phyloP scores from a whole-genome alignment of 2,113 vertebrate genomes.

The Rutilus rutilus region DNA sequence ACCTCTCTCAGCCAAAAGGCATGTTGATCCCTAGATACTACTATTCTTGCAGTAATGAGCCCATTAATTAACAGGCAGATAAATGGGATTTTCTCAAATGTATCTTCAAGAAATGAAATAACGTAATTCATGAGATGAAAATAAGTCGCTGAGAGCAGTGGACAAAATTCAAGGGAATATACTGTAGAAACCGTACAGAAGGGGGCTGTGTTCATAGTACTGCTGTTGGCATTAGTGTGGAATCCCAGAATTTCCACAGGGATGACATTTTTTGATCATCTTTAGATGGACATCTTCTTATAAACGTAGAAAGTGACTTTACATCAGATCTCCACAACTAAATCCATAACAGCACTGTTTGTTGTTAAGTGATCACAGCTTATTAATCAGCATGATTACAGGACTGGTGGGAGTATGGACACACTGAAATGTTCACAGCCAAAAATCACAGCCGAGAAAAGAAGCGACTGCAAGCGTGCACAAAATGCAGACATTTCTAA shows the following conservation, averaged over 20 bases:
- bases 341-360: conserved; percentile 26
- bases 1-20: conserved; percentile 42
- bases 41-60: conserved; percentile 38
- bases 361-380: conserved; percentile 31
- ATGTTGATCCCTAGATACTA: conserved; percentile 31
- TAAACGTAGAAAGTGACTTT: background rate
- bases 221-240: background rate
- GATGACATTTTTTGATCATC: background rate
- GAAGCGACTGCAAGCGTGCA: background rate
- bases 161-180: background rate
- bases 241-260: background rate
- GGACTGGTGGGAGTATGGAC: conserved; percentile 18
- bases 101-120: conserved; percentile 25
- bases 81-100: conserved; percentile 19
- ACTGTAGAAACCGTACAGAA: background rate
- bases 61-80: conserved; percentile 33
- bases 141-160: background rate
- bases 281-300: conserved; percentile 4
- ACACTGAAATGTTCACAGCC: conserved; percentile 19
- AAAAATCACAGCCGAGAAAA: conserved; percentile 12
- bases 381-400: conserved; percentile 34
- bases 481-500: background rate
- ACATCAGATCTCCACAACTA: conserved; percentile 13
- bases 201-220: background rate
- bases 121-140: background rate